Evolutionary conservation across 2,113 vertebrate species (phyloP), one percentile per base, ranked within the genome.

Genomic region (Scartelaos histophorus): DNA sequence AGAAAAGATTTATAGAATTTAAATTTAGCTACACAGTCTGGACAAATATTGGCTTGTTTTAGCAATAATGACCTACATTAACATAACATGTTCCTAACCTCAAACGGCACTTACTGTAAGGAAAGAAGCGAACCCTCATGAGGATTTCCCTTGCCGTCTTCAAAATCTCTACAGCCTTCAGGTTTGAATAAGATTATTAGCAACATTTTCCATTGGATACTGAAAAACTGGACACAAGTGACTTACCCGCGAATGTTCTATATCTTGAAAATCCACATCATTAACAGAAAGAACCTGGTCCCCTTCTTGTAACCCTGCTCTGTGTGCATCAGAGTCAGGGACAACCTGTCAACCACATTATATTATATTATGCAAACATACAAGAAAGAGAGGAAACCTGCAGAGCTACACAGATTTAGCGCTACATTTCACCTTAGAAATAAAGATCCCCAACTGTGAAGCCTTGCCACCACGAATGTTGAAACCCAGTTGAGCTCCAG

Each of bases 391-490:
- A 47, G 25, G 13, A 43, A n/a, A 24, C 7, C 10, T 49, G 6
- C 7, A 43, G 13, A 13, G 46, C 24, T 61, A 35, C 19, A 69
- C 45, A 5, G 19, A 35, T 49, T 2, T 3, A 2, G 24, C 5
- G 57, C 1, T 10, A 43, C 88, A 3, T 25, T 29, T 58, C 51
- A 99, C 98, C 95, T 99, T 99, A 13, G 98, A 99, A 83, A 99
- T 98, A 87, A 98, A 99, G 90, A 99, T 99, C 15, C 97, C 97
- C 74, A 99, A 82, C 87, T 99, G 98, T 0, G 98, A 99, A 1
- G 97, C 98, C 71, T 99, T 98, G 81, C 98, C 98, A 75, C 98
- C 98, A 0, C 97, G 95, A 71, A 99, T 99, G 85, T 99, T 99
- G 89, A 99, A 99, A 73, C 98, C 98, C 76, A 99, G 90, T 94